A percentile compares a stretch with the other conserved stretches of the same genome.
Conservation (phyloP, 2,888 invertebrate species). For the Agrochola macilenta region DNA sequence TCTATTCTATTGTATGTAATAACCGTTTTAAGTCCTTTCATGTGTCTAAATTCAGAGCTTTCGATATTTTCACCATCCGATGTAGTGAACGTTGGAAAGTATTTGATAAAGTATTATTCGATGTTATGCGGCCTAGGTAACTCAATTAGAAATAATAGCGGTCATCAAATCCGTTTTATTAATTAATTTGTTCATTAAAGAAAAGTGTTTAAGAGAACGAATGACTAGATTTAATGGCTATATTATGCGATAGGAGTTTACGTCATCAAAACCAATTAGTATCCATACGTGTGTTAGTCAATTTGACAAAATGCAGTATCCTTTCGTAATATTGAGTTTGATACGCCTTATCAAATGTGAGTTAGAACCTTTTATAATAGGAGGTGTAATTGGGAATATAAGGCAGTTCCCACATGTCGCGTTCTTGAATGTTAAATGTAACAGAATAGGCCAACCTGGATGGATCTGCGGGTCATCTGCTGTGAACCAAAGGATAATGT, state of each 20-base stretch:
- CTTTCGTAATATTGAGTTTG: constrained; percentile 2
- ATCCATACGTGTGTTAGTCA: neutral
- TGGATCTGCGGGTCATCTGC: constrained; percentile 59
- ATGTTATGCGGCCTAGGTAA: neutral
- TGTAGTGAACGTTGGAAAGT: neutral
- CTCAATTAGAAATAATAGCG: neutral
- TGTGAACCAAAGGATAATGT: constrained; percentile 54
- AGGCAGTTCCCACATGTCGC: constrained; percentile 10
- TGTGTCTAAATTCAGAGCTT: neutral
- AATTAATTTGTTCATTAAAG: neutral
- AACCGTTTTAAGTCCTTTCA: neutral
- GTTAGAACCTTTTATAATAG: neutral
- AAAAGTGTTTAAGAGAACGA: constrained; percentile 7
- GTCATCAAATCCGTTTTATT: neutral
- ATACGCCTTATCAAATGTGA: constrained; percentile 10
- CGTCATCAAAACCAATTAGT: neutral
- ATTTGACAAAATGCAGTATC: constrained; percentile 15
- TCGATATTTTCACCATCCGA: neutral
- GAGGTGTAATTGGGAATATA: neutral
- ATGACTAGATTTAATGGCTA: neutral
- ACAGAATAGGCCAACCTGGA: neutral
- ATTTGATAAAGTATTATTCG: neutral
- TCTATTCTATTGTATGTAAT: neutral
- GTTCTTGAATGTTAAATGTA: neutral
- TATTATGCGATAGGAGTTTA: neutral